Conservation (phyloP, 2,888 invertebrate genomes). For the Brachyopa scutellaris region DNA sequence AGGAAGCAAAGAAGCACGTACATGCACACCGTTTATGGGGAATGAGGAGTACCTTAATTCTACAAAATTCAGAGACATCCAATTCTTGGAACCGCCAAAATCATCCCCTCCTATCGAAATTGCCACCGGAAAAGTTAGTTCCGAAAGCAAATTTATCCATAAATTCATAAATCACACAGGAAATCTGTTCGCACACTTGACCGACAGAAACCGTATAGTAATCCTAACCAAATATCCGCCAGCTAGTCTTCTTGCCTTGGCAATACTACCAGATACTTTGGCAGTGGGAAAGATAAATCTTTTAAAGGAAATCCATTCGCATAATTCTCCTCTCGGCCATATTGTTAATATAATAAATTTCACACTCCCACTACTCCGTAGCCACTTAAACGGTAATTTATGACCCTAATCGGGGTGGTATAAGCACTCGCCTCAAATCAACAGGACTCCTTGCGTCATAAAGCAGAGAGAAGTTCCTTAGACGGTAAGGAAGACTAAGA, state of each 20-base stretch:
- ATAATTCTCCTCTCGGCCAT: slow-evolving; percentile 36
- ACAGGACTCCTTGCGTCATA: slow-evolving; percentile 48
- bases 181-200: slow-evolving; percentile 47
- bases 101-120: no score
- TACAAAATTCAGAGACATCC: no score
- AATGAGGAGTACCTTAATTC: no score
- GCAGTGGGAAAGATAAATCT: slow-evolving; percentile 43
- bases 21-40: no score
- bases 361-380: slow-evolving; percentile 41
- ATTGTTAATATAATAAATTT: slow-evolving; percentile 60
- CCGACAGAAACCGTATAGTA: slow-evolving; percentile 36
- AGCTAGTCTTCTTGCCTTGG: background rate
- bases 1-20: no score
- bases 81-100: no score
- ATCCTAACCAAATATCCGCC: slow-evolving; percentile 11
- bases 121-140: no score
- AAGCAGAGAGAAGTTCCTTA: slow-evolving; percentile 23
- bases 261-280: background rate
- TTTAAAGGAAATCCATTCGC: slow-evolving; percentile 48
- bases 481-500: no score
- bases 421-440: slow-evolving; percentile 44
- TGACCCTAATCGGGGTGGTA: slow-evolving; percentile 28
- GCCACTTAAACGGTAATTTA: slow-evolving; percentile 66
- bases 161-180: slow-evolving; percentile 54
- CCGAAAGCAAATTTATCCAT: slow-evolving; percentile 26